Conservation (phyloP, 2,888 invertebrate genomes). For the Scaptomyza reducta region DNA sequence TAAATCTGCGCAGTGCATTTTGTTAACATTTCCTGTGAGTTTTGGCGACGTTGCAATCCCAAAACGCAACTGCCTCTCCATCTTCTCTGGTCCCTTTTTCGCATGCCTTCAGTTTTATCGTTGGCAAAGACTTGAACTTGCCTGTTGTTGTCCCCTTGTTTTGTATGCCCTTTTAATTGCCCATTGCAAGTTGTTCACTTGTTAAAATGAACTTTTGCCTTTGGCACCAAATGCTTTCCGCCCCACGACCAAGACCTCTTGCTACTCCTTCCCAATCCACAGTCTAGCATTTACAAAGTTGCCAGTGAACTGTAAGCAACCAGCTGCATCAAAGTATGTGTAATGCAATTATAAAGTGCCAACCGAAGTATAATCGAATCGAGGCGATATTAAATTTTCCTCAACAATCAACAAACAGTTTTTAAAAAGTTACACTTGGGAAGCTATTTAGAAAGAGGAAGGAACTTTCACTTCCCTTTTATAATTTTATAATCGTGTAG, state of each 20-base stretch:
- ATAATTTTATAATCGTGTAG: neutral
- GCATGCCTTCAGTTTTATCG: constrained; percentile 12
- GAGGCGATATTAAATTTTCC: constrained; percentile 48
- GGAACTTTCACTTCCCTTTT: neutral
- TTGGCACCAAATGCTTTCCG: constrained; percentile 40
- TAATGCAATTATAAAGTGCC: constrained; percentile 68
- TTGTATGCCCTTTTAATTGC: constrained; percentile 77
- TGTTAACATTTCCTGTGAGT: constrained; percentile 86
- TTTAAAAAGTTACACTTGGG: constrained; percentile 3
- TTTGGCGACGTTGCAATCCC: constrained; percentile 76
- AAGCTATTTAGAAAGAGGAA: neutral
- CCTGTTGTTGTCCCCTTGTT: constrained; percentile 83
- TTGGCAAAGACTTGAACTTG: constrained; percentile 44
- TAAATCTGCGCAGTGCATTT: constrained; percentile 83
- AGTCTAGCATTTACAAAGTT: constrained; percentile 34
- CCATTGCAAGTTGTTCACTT: constrained; percentile 79
- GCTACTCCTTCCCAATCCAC: neutral
- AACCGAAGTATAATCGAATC: constrained; percentile 48
- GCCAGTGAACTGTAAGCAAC: constrained; percentile 62
- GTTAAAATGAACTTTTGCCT: constrained; percentile 74
- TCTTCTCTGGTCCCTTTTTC: neutral
- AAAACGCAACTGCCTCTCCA: neutral
- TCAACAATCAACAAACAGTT: constrained; percentile 22
- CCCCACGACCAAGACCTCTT: neutral
- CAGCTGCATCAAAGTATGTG: constrained; percentile 68